These are phyloP conservation scores for Heteractis magnifica DNA, from an alignment of 92 coral and sea anemone species.

Conservation along the genomic window DNA sequence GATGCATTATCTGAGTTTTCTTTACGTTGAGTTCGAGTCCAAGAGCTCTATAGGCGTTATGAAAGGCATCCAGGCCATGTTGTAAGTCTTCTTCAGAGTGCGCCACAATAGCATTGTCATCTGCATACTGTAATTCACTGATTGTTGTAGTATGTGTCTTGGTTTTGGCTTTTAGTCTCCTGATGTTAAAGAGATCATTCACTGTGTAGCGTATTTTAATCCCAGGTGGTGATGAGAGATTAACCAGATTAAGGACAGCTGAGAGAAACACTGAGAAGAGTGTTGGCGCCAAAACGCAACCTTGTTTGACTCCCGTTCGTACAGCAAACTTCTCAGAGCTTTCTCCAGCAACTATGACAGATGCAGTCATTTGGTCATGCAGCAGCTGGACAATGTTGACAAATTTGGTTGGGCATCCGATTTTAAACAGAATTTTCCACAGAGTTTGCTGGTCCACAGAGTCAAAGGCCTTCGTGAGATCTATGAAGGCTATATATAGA, in stretches of 20 bases:
- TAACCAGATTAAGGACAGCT: conserved; percentile 6
- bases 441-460: background rate
- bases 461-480: conserved; percentile 1
- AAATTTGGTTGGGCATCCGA: background rate
- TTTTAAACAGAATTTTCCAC: conserved; percentile 4
- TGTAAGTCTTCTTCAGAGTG: conserved; percentile 12
- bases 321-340: background rate
- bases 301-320: background rate
- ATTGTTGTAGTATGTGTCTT: background rate
- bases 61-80: conserved; percentile 19
- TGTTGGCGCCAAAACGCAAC: background rate
- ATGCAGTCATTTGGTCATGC: background rate
- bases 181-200: conserved; percentile 40
- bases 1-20: background rate
- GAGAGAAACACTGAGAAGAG: background rate
- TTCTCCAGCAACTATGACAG: background rate
- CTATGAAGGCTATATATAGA: conserved; percentile 30
- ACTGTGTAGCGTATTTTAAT: conserved; percentile 25
- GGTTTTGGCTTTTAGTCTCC: conserved; percentile 11
- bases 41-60: background rate
- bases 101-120: conserved; percentile 22
- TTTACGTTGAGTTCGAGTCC: background rate
- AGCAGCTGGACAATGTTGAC: background rate
- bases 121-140: conserved; percentile 27
- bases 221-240: conserved; percentile 10